These are phyloP conservation scores for Danaus plexippus DNA, from an alignment of 1,140 invertebrate genomes.

Conservation along the genomic window DNA sequence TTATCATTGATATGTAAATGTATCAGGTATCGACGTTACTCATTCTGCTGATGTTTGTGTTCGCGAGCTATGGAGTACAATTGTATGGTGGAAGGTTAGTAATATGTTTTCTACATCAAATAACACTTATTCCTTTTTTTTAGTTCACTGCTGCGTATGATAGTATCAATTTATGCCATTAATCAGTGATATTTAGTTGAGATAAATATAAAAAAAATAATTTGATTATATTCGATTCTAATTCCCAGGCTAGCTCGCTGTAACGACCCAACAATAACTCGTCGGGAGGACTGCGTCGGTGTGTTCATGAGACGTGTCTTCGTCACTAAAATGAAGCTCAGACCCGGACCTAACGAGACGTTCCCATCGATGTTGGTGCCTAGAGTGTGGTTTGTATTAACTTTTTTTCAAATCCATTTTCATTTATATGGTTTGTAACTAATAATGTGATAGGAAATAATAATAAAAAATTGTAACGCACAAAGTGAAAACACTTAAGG, in stretches of 20 bases:
- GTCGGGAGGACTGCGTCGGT: constrained; percentile 92
- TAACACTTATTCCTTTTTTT: neutral
- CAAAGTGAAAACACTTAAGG: no score
- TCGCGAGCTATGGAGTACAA: constrained; percentile 99
- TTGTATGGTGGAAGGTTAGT: constrained; percentile 88
- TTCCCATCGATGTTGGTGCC: constrained; percentile 97
- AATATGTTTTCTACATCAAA: constrained; percentile 1
- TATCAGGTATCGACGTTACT: constrained; percentile 95
- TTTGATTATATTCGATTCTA: no score
- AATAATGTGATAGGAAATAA: no score
- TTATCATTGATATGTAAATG: constrained; percentile 9
- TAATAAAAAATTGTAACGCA: no score
- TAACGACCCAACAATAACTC: constrained; percentile 93
- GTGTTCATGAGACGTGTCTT: constrained; percentile 95
- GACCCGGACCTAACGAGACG: constrained; percentile 83
- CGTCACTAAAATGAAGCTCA: constrained; percentile 98
- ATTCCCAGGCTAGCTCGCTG: constrained; percentile 87
- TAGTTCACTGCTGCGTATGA: neutral
- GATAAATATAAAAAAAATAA: neutral
- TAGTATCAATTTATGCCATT: no score
- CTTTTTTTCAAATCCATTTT: constrained; percentile 6
- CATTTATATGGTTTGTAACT: neutral
- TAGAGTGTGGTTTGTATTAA: constrained; percentile 88
- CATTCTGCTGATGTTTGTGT: constrained; percentile 98
- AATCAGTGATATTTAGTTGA: no score